phyloP scores from a whole-genome alignment of 2,113 vertebrate genomes.

The Psilopsiagon aurifrons region DNA sequence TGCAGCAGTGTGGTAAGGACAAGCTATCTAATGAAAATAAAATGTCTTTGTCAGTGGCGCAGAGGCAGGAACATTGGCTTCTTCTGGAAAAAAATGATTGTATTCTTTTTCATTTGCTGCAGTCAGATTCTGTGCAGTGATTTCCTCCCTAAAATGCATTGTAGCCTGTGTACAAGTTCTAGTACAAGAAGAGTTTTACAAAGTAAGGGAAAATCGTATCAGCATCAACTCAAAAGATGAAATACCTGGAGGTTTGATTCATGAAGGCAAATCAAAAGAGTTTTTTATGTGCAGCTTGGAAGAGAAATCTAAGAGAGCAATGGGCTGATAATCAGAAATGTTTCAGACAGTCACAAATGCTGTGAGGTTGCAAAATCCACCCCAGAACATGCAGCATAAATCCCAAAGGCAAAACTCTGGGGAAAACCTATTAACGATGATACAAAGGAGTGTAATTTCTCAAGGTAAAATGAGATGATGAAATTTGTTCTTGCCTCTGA shows the following conservation, averaged over 20 bases:
- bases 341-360: not conserved
- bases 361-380: not conserved
- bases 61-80: not conserved
- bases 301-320: not conserved
- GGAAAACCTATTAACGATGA: not conserved
- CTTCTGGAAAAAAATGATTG: not conserved
- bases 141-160: not conserved
- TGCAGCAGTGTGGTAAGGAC: not conserved
- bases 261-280: not conserved
- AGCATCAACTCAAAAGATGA: not conserved
- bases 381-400: not conserved
- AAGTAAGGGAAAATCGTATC: not conserved
- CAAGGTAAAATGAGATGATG: not conserved
- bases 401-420: not conserved
- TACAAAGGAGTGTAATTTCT: not conserved
- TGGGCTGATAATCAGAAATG: not conserved
- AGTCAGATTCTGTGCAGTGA: not conserved
- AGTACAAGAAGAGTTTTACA: not conserved
- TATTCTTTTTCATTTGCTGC: not conserved
- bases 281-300: not conserved
- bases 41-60: not conserved
- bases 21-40: not conserved
- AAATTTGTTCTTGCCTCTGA: slow-evolving; percentile 28
- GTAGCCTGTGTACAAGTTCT: not conserved
- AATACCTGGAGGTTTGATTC: not conserved